These are phyloP conservation scores for Apocrypta bakeri DNA, from an alignment of 1,140 invertebrate genomes.

Conservation along the genomic window DNA sequence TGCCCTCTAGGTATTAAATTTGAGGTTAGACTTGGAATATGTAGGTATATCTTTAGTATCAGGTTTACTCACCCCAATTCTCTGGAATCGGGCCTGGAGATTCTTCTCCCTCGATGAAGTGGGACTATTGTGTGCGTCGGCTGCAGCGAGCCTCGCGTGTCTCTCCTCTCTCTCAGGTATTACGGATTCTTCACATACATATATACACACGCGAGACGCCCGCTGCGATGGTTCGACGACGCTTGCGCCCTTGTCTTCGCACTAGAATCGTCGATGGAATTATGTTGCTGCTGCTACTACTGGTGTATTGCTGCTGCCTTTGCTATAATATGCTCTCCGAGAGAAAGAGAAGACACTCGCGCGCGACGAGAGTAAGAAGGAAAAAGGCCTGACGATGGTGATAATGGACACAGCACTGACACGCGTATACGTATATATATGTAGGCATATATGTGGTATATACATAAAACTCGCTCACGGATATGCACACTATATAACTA, in stretches of 20 bases:
- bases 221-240: neutral
- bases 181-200: neutral
- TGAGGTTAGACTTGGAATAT: constrained; percentile 2
- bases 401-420: neutral
- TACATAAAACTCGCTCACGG: neutral
- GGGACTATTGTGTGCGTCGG: too few relatives aligned
- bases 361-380: too few relatives aligned
- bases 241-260: too few relatives aligned
- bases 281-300: too few relatives aligned
- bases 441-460: too few relatives aligned
- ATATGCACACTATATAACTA: neutral
- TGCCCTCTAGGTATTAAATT: neutral
- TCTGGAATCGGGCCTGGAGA: neutral
- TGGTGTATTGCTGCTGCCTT: too few relatives aligned
- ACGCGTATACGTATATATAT: neutral
- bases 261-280: too few relatives aligned
- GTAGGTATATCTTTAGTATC: neutral
- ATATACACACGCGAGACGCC: neutral
- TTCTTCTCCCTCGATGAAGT: neutral
- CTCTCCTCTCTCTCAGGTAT: neutral
- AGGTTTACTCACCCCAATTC: neutral
- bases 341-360: too few relatives aligned
- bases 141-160: neutral
- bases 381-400: too few relatives aligned
- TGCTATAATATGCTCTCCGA: too few relatives aligned